These are phyloP conservation scores for Oryzias dopingdopingensis DNA, from an alignment of 2,797 vertebrate genomes.

Conservation along the genomic window DNA sequence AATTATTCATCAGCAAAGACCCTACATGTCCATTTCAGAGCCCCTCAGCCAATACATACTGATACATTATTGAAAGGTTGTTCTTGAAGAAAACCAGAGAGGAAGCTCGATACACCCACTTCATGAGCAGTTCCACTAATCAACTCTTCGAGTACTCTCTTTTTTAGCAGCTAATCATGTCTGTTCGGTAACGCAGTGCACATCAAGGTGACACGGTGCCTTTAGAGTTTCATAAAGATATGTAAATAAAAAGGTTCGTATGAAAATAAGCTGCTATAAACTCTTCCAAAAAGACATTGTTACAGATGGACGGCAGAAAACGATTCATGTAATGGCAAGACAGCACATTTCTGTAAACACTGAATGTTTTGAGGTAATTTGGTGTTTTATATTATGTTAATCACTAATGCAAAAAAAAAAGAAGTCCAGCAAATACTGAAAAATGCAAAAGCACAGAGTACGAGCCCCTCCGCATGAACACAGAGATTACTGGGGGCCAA, in stretches of 20 bases:
- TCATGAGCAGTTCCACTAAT: conserved; percentile 51
- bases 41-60: conserved; percentile 56
- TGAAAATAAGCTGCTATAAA: conserved; percentile 38
- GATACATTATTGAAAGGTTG: conserved; percentile 79
- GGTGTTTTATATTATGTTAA: conserved; percentile 37
- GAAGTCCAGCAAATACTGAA: conserved; percentile 57
- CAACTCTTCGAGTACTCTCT: conserved; percentile 60
- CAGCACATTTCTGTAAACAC: conserved; percentile 70
- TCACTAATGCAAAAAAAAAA: conserved; percentile 34
- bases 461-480: conserved; percentile 16
- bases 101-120: conserved; percentile 48
- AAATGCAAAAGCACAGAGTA: conserved; percentile 38
- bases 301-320: conserved; percentile 64
- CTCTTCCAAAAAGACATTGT: conserved; percentile 50
- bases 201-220: conserved; percentile 45
- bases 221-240: conserved; percentile 29
- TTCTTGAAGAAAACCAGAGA: conserved; percentile 61
- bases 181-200: conserved; percentile 40
- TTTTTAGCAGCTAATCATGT: conserved; percentile 65
- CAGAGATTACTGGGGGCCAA: conserved; percentile 30
- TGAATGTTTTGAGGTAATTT: conserved; percentile 71
- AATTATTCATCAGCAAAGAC: conserved; percentile 74
- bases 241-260: conserved; percentile 18
- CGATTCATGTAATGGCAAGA: conserved; percentile 53
- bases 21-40: conserved; percentile 61